These are phyloP conservation scores for Coregonus sp. DNA, from an alignment of 2,797 vertebrate species.

Conservation along the genomic window DNA sequence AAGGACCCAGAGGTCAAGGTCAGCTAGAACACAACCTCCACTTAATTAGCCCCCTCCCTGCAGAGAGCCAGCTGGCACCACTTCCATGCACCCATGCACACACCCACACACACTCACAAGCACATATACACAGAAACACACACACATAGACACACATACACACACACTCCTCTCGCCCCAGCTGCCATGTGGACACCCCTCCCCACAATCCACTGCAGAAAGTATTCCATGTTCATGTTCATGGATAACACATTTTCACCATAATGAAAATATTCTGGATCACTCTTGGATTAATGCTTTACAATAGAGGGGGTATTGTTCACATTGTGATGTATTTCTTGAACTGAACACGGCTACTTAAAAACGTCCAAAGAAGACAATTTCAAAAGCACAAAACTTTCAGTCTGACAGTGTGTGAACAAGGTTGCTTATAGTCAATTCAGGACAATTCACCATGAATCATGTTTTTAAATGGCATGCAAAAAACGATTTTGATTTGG, in stretches of 20 bases:
- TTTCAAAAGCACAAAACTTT: neutral
- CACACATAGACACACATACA: constrained; percentile 6
- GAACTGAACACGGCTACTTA: neutral
- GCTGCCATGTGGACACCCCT: neutral
- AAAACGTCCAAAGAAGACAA: neutral
- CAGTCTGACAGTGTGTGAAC: neutral
- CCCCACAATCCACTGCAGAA: neutral
- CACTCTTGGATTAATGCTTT: neutral
- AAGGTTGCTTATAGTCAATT: neutral
- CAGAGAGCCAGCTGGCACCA: constrained; percentile 9
- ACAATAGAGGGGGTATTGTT: neutral
- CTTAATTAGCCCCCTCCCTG: constrained; percentile 8
- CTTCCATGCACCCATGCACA: neutral
- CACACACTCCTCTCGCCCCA: neutral
- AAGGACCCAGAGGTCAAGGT: constrained; percentile 4
- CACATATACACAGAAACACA: neutral
- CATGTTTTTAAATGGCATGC: neutral
- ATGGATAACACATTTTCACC: neutral
- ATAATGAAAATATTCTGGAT: neutral
- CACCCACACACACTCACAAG: neutral
- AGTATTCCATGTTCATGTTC: neutral
- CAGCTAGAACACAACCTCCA: constrained; percentile 1
- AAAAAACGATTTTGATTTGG: neutral
- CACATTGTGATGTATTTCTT: neutral
- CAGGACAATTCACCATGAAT: neutral